Percentiles rank a stretch among this genome's conserved stretches.
phyloP scores from a whole-genome alignment of 2,113 vertebrate species.

The Pygoscelis antarcticus region DNA sequence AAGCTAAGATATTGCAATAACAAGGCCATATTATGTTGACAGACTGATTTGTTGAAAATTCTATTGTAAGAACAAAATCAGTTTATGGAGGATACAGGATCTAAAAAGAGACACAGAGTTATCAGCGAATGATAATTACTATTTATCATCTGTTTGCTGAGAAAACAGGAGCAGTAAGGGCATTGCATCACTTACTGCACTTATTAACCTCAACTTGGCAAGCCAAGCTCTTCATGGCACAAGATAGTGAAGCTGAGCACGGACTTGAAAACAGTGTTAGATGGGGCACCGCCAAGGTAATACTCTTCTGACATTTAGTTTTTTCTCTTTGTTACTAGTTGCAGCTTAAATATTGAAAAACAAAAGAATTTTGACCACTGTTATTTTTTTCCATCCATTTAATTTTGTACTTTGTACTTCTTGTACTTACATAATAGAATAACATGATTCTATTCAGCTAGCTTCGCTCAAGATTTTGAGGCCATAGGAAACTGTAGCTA shows the following conservation, averaged over 20 bases:
- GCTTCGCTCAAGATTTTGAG: background rate
- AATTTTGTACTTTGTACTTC: background rate
- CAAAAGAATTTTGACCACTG: background rate
- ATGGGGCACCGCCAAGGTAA: background rate
- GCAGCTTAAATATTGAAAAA: background rate
- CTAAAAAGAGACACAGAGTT: background rate
- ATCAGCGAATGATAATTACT: background rate
- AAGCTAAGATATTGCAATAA: background rate
- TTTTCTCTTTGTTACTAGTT: background rate
- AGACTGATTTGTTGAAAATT: slow-evolving; percentile 1
- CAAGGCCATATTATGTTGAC: background rate
- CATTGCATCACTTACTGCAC: background rate
- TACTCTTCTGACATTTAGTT: background rate
- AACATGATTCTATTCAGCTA: background rate
- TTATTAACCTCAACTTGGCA: background rate
- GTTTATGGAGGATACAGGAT: background rate
- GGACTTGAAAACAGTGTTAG: background rate
- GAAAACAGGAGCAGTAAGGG: slow-evolving; percentile 33
- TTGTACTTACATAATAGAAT: background rate
- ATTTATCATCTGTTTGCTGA: slow-evolving; percentile 27
- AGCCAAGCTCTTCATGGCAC: background rate
- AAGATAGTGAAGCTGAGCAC: background rate
- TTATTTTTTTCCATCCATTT: background rate
- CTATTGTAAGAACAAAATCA: background rate
- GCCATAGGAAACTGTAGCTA: background rate